Conservation (phyloP, 1,140 invertebrate genomes). For the Drosophila erecta region DNA sequence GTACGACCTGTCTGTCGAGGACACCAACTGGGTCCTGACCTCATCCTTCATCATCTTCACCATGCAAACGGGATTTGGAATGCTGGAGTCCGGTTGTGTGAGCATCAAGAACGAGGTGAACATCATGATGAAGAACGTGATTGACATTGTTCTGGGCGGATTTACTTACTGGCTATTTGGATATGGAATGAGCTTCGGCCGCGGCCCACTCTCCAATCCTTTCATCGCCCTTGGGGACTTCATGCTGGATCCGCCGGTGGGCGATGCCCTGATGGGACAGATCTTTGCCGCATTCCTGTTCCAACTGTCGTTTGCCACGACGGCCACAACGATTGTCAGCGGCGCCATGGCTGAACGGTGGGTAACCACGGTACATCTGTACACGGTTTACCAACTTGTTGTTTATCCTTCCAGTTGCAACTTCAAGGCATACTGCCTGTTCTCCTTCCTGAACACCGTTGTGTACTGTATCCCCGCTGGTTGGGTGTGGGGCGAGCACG, state of each 20-base stretch:
- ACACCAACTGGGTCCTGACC: constrained; percentile 96
- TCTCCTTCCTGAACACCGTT: constrained; percentile 94
- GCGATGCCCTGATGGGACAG: constrained; percentile 90
- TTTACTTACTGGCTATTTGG: constrained; percentile 97
- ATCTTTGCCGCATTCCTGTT: constrained; percentile 94
- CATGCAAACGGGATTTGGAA: constrained; percentile 98
- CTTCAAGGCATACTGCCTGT: constrained; percentile 95
- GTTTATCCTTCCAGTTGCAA: constrained; percentile 85
- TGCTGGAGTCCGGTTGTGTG: constrained; percentile 96
- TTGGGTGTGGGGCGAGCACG: constrained; percentile 93
- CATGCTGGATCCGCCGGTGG: constrained; percentile 88
- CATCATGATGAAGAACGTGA: constrained; percentile 98
- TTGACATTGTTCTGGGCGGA: constrained; percentile 95
- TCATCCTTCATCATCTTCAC: constrained; percentile 98
- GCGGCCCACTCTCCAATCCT: constrained; percentile 88
- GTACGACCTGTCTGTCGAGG: constrained; percentile 89
- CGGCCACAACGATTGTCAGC: constrained; percentile 95
- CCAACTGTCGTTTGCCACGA: constrained; percentile 95
- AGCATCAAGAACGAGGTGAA: constrained; percentile 97
- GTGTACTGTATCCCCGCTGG: constrained; percentile 93
- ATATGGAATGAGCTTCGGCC: constrained; percentile 95
- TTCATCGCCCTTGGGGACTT: constrained; percentile 91
- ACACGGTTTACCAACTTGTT: too few species aligned
- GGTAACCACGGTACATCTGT: constrained; percentile 1
- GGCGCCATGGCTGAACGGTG: constrained; percentile 96